Base-by-base conservation (phyloP, 2,797 vertebrate species). In the Acestrorhynchus altus region DNA sequence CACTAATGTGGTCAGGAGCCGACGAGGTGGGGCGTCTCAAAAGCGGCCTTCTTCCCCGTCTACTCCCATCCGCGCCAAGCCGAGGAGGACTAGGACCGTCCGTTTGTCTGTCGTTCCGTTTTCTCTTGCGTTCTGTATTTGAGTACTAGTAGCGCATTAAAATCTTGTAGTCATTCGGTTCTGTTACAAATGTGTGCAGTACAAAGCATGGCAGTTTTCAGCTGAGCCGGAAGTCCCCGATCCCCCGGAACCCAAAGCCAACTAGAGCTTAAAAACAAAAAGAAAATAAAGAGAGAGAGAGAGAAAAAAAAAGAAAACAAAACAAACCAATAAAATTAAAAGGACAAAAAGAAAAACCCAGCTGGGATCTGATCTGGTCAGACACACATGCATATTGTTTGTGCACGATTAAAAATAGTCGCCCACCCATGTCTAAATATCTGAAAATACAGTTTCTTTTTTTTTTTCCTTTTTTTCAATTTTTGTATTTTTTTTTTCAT, bases 151-250 rank as follows among this genome's bases (percentile, higher is more conserved):
- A 85, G 92, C 91, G 89, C 91, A 91, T 92, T 42, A 92, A 94
- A 94, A 94, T 94, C 92, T 94, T 94, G 92, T 94, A 93, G 93
- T 95, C 92, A 90, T 94, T 94, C 92, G 90, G 92, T 93, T 94
- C 89, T 89, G 88, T 93, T 93, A 94, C 89, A 94, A 94, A 95
- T 93, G 91, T 95, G 94, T 94, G 94, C 94, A 95, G 93, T 95
- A 95, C 94, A 95, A 96, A 96, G 96, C 96, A 96, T 97, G 97
- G 97, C 98, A 98, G 97, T 97, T 95, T 96, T 97, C 94, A 97
- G 98, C 97, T 98, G 96, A 98, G 96, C 96, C 93, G 90, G 94
- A 94, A 94, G 91, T 94, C 94, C 94, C 93, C 89, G 89, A 92
- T 86, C 86, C 70, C 87, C 93, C 93, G 92, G 89, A 92, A 94